These are phyloP conservation scores for Drosophila santomea DNA, from an alignment of 1,140 invertebrate species.

Conservation along the genomic window DNA sequence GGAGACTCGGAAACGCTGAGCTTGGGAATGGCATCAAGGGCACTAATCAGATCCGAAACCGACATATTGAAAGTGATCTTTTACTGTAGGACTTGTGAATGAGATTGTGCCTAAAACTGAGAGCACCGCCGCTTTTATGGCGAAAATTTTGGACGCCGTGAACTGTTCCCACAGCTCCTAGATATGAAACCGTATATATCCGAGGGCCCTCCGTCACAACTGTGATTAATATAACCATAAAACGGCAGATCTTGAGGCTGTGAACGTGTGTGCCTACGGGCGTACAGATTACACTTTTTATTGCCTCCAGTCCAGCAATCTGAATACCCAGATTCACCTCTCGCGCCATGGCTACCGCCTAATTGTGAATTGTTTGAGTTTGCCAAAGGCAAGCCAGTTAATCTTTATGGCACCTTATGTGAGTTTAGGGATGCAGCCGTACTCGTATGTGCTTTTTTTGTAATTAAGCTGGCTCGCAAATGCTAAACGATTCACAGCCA, in stretches of 20 bases:
- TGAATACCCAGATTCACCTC: constrained; percentile 5
- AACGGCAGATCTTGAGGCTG: constrained; percentile 10
- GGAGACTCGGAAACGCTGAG: background rate
- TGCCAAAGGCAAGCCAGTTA: constrained; percentile 37
- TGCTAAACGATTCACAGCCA: constrained; percentile 7
- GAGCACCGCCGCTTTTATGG: constrained; percentile 37
- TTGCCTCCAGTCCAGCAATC: constrained; percentile 9
- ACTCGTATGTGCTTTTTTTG: background rate
- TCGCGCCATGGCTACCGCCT: constrained; percentile 30
- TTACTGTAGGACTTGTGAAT: constrained; percentile 6
- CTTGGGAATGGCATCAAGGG: constrained; percentile 60
- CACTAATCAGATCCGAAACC: constrained; percentile 65
- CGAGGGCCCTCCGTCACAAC: constrained; percentile 16
- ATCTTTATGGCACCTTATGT: constrained; percentile 39
- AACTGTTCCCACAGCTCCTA: constrained; percentile 29
- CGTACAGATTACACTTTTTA: constrained; percentile 32
- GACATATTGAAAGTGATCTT: constrained; percentile 59
- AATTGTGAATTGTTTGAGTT: constrained; percentile 41
- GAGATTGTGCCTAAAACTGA: constrained; percentile 13
- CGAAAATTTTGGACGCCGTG: constrained; percentile 4
- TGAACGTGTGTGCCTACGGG: constrained; percentile 7
- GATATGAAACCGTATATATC: constrained; percentile 1
- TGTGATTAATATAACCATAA: constrained; percentile 52
- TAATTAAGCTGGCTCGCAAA: constrained; percentile 17
- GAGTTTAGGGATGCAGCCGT: constrained; percentile 20